Conservation (phyloP, 2,888 invertebrate genomes). For the Coelogynopora nodosa region DNA sequence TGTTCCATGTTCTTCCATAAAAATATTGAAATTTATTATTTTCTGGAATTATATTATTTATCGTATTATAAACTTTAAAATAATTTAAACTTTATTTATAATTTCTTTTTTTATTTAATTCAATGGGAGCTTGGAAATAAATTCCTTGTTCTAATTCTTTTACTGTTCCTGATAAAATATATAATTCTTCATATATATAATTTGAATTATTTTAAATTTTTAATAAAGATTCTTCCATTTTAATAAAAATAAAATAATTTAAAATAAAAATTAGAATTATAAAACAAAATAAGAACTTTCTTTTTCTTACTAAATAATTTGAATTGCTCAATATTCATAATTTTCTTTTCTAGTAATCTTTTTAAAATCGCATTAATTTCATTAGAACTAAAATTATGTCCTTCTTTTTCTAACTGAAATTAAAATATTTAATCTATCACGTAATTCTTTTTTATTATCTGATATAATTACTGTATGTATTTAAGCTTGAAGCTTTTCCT, state of each 20-base stretch:
- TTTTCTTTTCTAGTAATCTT: background rate
- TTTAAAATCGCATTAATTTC: background rate
- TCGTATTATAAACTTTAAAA: background rate
- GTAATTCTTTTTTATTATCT: background rate
- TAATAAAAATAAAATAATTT: too few relatives aligned
- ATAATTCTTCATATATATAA: background rate
- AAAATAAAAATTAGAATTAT: too few relatives aligned
- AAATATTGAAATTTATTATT: conserved; percentile 4
- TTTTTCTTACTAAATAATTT: too few relatives aligned
- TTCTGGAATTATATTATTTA: background rate
- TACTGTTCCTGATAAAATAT: background rate
- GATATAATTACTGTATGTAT: too few relatives aligned
- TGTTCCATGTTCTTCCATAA: background rate
- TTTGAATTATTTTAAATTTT: background rate
- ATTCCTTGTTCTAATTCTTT: background rate
- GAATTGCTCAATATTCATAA: background rate
- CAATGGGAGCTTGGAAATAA: background rate
- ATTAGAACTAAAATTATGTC: background rate
- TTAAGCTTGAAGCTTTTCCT: too few relatives aligned
- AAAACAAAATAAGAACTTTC: too few relatives aligned
- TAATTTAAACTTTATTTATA: background rate
- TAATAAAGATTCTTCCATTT: background rate
- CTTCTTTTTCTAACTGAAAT: background rate
- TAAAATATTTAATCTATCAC: background rate
- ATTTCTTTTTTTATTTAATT: background rate